These are phyloP conservation scores for Oryzias curvinotus DNA, from an alignment of 2,113 vertebrate genomes.

Conservation along the genomic window DNA sequence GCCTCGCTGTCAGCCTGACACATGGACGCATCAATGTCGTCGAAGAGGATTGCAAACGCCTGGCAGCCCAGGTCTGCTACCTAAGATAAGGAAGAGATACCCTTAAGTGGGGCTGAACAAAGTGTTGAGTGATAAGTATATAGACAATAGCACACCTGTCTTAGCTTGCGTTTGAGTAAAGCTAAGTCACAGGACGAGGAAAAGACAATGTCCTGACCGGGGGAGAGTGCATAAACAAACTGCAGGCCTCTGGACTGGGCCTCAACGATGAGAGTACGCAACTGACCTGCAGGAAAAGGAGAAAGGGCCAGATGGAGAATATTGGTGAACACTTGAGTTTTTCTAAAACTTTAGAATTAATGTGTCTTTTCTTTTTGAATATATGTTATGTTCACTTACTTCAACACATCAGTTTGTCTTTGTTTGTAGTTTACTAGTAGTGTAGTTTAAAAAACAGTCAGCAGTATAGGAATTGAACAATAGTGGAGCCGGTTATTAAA, in stretches of 20 bases:
- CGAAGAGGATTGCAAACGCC: conserved; percentile 86
- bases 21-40: conserved; percentile 87
- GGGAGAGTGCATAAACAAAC: conserved; percentile 86
- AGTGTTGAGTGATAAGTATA: not conserved
- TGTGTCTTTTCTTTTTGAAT: too few species aligned
- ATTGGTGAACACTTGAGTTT: not conserved
- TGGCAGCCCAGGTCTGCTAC: conserved; percentile 83
- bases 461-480: too few species aligned
- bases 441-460: too few species aligned
- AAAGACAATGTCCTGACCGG: conserved; percentile 88
- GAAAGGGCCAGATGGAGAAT: not conserved
- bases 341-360: too few species aligned
- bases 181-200: conserved; percentile 82
- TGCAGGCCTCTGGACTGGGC: conserved; percentile 73
- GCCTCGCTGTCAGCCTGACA: conserved; percentile 84
- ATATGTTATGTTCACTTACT: too few species aligned
- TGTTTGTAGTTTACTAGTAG: too few species aligned
- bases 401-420: too few species aligned
- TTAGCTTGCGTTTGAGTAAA: conserved; percentile 85
- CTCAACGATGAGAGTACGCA: conserved; percentile 77
- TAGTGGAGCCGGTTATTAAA: too few species aligned
- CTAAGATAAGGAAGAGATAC: conserved; percentile 50
- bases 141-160: conserved; percentile 73
- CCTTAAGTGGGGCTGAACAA: not conserved
- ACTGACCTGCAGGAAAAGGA: conserved; percentile 61